These are phyloP conservation scores for Limnephilus lunatus DNA, from an alignment of 2,888 invertebrate genomes.

Conservation along the genomic window DNA sequence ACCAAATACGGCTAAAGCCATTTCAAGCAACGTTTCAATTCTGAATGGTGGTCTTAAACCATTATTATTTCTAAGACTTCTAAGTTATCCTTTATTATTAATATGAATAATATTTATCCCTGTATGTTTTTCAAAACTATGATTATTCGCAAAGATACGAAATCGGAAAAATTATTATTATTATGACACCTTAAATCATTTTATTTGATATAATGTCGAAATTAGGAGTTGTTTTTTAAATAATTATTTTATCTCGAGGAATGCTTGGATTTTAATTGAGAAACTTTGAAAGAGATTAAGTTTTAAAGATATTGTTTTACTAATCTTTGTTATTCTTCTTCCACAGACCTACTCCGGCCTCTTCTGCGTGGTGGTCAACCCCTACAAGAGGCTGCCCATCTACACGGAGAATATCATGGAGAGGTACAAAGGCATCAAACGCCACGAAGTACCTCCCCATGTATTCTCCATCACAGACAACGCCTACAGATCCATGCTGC, in stretches of 20 bases:
- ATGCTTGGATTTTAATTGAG: background rate
- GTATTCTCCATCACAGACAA: conserved; percentile 99
- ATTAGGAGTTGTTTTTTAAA: no score
- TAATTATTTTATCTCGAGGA: background rate
- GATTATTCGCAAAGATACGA: no score
- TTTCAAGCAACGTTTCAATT: no score
- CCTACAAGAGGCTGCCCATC: conserved; percentile 98
- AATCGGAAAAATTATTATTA: no score
- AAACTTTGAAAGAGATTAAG: background rate
- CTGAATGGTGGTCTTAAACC: no score
- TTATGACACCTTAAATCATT: no score
- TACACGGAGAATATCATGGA: conserved; percentile 99
- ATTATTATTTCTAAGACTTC: no score
- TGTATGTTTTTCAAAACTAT: no score
- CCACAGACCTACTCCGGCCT: conserved; percentile 99
- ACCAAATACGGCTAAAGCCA: no score
- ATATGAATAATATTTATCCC: no score
- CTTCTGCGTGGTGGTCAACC: conserved; percentile 99
- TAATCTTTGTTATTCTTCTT: conserved; percentile 68
- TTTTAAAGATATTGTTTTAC: background rate
- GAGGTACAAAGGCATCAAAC: conserved; percentile 98
- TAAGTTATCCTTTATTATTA: no score
- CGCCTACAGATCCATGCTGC: conserved; percentile 99
- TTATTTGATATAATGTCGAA: no score
- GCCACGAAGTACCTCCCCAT: conserved; percentile 99